A percentile compares a stretch with the other conserved stretches of the same genome.
Evolutionary conservation across 2,797 vertebrate genomes (phyloP).

Genomic region (Pseudochaenichthys georgianus): DNA sequence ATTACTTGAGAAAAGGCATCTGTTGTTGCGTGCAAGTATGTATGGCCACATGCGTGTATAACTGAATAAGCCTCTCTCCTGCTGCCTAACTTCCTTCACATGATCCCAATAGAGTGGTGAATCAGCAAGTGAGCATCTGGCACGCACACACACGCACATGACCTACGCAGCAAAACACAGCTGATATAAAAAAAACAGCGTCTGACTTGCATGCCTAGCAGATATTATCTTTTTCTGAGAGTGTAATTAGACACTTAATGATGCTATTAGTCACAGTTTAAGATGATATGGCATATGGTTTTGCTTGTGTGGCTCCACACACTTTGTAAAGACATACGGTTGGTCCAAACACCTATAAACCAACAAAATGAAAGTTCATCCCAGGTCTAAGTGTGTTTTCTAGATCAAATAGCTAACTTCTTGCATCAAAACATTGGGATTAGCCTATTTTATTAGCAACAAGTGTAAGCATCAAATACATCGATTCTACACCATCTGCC

Average conservation of each 20-base stretch:
- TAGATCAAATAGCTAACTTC: neutral
- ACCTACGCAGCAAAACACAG: neutral
- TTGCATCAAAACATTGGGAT: neutral
- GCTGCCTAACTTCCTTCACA: constrained; percentile 76
- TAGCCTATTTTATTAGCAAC: too few relatives aligned
- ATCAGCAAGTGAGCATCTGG: constrained; percentile 60
- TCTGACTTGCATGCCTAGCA: neutral
- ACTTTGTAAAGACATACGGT: neutral
- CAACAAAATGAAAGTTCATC: neutral
- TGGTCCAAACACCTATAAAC: neutral
- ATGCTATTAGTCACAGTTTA: too few relatives aligned
- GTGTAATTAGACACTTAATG: neutral
- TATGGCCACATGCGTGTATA: neutral
- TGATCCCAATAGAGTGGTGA: constrained; percentile 74
- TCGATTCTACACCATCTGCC: too few relatives aligned
- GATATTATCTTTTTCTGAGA: neutral
- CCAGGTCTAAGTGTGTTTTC: neutral
- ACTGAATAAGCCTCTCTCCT: constrained; percentile 60
- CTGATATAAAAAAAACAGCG: too few relatives aligned
- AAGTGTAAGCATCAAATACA: too few relatives aligned
- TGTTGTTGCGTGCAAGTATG: too few relatives aligned
- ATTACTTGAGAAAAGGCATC: neutral
- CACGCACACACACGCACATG: constrained; percentile 19
- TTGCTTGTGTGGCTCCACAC: neutral
- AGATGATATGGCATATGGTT: neutral